Percentiles rank a stretch among this genome's conserved stretches.
Evolutionary conservation across 2,113 vertebrate genomes (phyloP).

Genomic region (Nycticryphes semicollaris): DNA sequence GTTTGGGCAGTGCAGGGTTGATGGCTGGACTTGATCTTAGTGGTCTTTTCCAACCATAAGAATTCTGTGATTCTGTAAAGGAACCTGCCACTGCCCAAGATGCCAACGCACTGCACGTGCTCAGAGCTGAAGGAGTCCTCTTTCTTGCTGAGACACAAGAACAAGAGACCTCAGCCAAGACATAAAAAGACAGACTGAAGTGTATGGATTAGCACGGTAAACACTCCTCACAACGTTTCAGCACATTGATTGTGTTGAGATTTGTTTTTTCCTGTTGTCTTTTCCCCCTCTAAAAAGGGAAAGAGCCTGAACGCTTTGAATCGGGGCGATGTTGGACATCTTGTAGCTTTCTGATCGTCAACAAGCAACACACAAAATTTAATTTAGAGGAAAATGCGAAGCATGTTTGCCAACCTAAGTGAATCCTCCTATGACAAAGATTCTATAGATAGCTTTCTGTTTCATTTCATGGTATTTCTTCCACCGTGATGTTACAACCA

Average conservation of each 20-base stretch:
- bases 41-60: too few species aligned
- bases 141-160: neutral
- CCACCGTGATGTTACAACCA: neutral
- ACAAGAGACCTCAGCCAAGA: neutral
- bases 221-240: neutral
- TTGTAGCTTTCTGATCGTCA: neutral
- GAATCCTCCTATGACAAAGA: neutral
- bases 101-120: fast-evolving
- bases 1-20: too few species aligned
- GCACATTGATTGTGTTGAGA: fast-evolving
- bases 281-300: neutral
- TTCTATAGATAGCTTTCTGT: neutral
- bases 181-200: neutral
- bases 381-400: neutral
- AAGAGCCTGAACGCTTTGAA: neutral
- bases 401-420: neutral
- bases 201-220: fast-evolving
- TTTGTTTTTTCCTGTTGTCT: too few species aligned
- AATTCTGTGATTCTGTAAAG: too few species aligned
- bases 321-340: neutral
- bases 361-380: neutral
- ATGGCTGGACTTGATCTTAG: too few species aligned
- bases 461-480: slow-evolving; percentile 31
- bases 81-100: neutral
- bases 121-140: fast-evolving